Conservation (phyloP, 2,797 vertebrate genomes). For the Hyperoplus lanceolatus region DNA sequence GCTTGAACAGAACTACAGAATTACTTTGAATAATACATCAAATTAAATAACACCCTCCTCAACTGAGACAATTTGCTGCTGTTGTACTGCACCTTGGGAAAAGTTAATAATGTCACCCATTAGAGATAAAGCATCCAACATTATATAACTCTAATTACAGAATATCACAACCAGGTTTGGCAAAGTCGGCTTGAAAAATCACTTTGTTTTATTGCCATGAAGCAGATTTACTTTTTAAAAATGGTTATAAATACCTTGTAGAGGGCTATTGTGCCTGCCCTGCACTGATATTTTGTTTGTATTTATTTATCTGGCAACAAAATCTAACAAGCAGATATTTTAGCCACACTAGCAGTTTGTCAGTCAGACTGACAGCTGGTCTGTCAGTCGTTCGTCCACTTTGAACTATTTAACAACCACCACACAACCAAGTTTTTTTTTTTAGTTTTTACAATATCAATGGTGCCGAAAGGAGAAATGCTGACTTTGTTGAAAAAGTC, state of each 20-base stretch:
- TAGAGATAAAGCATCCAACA: conserved; percentile 5
- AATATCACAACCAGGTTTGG: not conserved
- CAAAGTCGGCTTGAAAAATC: not conserved
- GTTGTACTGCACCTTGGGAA: conserved; percentile 24
- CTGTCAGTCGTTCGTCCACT: not conserved
- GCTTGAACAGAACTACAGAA: conserved; percentile 5
- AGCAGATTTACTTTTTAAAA: not conserved
- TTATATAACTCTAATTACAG: not conserved
- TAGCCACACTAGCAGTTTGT: not conserved
- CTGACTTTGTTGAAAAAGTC: not conserved
- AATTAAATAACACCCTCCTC: conserved; percentile 25
- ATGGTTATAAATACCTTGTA: not conserved
- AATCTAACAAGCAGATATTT: conserved; percentile 3
- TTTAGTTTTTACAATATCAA: not conserved
- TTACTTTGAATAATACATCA: conserved; percentile 6
- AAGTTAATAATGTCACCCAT: conserved; percentile 37
- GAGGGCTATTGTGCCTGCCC: not conserved
- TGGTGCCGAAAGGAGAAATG: not conserved
- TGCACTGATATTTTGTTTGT: not conserved
- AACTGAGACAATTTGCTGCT: conserved; percentile 12
- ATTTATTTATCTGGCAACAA: not conserved
- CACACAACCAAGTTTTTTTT: too few species aligned
- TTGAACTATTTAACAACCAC: not conserved
- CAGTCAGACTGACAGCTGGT: not conserved
- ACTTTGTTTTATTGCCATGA: not conserved